These are phyloP conservation scores for Trichechus manatus DNA, from an alignment of 2,113 vertebrate genomes.

Conservation along the genomic window DNA sequence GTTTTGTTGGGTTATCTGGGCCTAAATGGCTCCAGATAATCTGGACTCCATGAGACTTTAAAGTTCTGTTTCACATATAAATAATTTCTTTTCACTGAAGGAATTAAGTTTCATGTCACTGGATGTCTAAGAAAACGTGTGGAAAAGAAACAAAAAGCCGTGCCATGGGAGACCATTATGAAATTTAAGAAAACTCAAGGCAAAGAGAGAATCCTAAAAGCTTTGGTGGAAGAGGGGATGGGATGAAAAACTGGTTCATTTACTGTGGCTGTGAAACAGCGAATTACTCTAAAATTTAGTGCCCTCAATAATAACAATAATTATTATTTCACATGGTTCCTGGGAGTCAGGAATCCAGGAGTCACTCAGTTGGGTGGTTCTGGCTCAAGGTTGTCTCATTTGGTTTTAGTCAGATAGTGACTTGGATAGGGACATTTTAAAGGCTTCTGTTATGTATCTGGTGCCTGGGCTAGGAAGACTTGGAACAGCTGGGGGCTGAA, in stretches of 20 bases:
- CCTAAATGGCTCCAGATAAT: background rate
- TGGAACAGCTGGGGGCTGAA: background rate
- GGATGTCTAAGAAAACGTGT: background rate
- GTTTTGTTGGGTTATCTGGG: background rate
- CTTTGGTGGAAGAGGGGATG: too few species aligned
- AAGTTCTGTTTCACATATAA: background rate
- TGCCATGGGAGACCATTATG: background rate
- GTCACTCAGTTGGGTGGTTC: background rate
- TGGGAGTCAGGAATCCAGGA: background rate
- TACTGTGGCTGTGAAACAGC: background rate
- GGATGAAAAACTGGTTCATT: background rate
- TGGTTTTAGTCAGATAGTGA: background rate
- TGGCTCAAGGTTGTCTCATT: background rate
- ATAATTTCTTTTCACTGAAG: background rate
- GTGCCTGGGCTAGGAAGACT: background rate
- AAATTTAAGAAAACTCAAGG: background rate
- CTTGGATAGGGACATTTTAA: background rate
- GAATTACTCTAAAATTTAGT: background rate
- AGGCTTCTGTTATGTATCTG: background rate
- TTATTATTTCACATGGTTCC: background rate
- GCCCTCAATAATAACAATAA: background rate
- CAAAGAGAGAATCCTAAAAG: background rate
- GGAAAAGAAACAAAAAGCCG: background rate
- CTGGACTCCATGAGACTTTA: background rate
- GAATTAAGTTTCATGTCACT: background rate